These are phyloP conservation scores for Lypha dubia DNA, from an alignment of 2,888 invertebrate species.

Conservation along the genomic window DNA sequence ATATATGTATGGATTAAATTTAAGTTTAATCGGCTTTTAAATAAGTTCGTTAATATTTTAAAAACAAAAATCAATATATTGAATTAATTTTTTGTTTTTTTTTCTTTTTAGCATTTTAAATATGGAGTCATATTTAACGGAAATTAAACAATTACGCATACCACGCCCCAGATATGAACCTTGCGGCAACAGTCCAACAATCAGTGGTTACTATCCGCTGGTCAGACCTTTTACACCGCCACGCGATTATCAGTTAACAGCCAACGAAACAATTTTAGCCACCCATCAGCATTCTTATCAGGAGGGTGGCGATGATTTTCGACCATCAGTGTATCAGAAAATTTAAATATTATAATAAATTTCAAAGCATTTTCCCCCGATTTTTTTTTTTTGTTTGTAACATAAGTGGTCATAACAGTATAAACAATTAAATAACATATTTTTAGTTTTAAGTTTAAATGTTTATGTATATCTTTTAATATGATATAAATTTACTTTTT, in stretches of 20 bases:
- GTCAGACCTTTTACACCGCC: constrained; percentile 89
- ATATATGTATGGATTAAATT: constrained; percentile 20
- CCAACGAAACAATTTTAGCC: constrained; percentile 69
- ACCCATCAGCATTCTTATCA: constrained; percentile 68
- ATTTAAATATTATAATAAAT: constrained; percentile 87
- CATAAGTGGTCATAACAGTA: constrained; percentile 46
- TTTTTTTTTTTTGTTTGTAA: constrained; percentile 30
- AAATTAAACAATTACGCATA: constrained; percentile 92
- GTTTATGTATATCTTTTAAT: constrained; percentile 1
- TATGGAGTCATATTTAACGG: constrained; percentile 94
- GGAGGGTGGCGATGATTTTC: constrained; percentile 89
- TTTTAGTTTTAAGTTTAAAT: constrained; percentile 25
- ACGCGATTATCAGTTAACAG: constrained; percentile 89
- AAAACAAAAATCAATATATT: background rate
- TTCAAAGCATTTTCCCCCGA: background rate
- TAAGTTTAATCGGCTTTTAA: constrained; percentile 24
- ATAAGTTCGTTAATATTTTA: background rate
- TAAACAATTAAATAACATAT: background rate
- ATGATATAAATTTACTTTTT: constrained; percentile 13
- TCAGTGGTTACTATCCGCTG: constrained; percentile 77
- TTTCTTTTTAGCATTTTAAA: constrained; percentile 61
- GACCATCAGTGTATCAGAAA: constrained; percentile 90
- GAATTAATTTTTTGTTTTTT: background rate
- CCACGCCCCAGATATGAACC: constrained; percentile 91
- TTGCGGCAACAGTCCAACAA: constrained; percentile 82